Base-by-base conservation (phyloP, 2,113 vertebrate species). In the Microtus ochrogaster region DNA sequence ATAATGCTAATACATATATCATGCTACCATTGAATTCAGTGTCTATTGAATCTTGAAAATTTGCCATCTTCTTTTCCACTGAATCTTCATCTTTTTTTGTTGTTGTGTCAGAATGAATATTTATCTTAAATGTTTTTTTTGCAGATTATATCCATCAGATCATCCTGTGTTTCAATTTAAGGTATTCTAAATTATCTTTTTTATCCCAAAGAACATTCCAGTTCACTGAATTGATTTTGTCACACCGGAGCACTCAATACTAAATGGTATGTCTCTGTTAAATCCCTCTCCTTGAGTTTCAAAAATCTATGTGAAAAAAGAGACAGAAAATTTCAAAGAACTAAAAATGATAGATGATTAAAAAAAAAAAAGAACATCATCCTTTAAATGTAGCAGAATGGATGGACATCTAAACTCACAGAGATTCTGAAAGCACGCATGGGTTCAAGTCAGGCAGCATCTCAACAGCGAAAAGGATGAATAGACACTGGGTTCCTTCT, bases 231-330 rank as follows among this genome's bases (percentile, higher is more conserved):
- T 61, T 82, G 36, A 82, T 61, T 82, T 52, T 82, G 21, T 26
- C 55, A 82, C 21, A n/a, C 36, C 28, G 55, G 16, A 78, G 30
- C 3, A 78, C 16, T 49, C 76, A 33, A 16, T 19, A 49, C 28
- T 47, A 55, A 79, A 79, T 55, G 30, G n/a, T 4, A 49, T 49
- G 33, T 55, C 33, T 22, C 36, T 79, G 33, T 22, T 33, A 79
- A 79, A 55, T 55, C 0, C 33, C 19, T 36, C 47, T 7, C 28
- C 2, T 19, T 16, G 33, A 9, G 4, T 2, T 4, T 33, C 13
- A 19, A 3, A 28, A 28, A 33, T 52, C 7, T 19, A 19, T 17
- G 26, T 9, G 16, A 49, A 36, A 19, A 21, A 55, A 19, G 8
- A 36, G 16, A 2, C 17, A 79, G 77, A 21, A 52, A 55, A 79